Evolutionary conservation across 2,888 invertebrate species (phyloP).

Genomic region (Electrophaes corylata): DNA sequence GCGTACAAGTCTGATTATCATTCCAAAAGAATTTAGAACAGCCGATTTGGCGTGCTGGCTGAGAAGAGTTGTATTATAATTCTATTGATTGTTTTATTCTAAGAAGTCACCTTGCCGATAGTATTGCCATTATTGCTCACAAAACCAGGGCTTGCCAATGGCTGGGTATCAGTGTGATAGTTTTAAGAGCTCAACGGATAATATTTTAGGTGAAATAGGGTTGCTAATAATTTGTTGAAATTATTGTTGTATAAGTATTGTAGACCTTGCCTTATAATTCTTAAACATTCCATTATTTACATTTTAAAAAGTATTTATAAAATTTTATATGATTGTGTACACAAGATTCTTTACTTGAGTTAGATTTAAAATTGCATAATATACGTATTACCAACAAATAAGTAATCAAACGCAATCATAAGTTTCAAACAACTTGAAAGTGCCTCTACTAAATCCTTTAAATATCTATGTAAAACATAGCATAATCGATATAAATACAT

Average conservation of each 20-base stretch:
- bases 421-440: slow-evolving; percentile 40
- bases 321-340: slow-evolving; percentile 24
- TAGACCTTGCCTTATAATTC: slow-evolving; percentile 56
- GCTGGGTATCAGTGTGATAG: slow-evolving; percentile 71
- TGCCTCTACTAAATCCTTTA: slow-evolving; percentile 50
- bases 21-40: slow-evolving; percentile 57
- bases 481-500: slow-evolving; percentile 48
- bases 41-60: slow-evolving; percentile 1
- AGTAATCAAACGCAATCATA: slow-evolving; percentile 23
- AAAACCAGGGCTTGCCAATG: slow-evolving; percentile 66
- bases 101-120: slow-evolving; percentile 51
- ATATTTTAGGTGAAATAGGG: slow-evolving; percentile 58
- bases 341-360: slow-evolving; percentile 25
- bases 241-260: slow-evolving; percentile 56
- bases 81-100: slow-evolving; percentile 29
- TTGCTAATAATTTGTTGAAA: slow-evolving; percentile 63
- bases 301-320: slow-evolving; percentile 29
- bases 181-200: slow-evolving; percentile 72
- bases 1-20: slow-evolving; percentile 71
- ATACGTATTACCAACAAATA: slow-evolving; percentile 22
- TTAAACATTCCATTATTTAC: slow-evolving; percentile 65
- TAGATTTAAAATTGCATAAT: slow-evolving; percentile 30
- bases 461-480: slow-evolving; percentile 51
- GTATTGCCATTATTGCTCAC: slow-evolving; percentile 73
- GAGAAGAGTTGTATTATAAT: not conserved